Base-by-base conservation (phyloP, 2,797 vertebrate species). In the Bryconaethiops microstoma region DNA sequence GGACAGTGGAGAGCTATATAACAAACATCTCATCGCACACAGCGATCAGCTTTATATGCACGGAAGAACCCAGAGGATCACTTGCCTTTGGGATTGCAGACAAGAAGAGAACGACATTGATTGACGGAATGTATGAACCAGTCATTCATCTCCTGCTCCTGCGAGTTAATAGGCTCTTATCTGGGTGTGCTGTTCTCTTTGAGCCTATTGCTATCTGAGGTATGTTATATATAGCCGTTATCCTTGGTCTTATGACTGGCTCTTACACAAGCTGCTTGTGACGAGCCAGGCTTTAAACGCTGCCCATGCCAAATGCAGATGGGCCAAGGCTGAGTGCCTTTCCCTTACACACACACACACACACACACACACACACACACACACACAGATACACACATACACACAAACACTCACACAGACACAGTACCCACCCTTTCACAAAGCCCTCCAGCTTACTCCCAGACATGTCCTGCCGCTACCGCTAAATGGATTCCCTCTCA, bases 221-320 rank as follows among this genome's bases (percentile, higher is more conserved):
- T 84, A 85, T 50, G 86, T 89, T 93, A 93, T 92, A 90, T 93
- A 92, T 94, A 94, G 92, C 88, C 40, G 65, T 85, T 84, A 88
- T 92, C 87, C 88, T 76, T 42, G 74, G 91, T 93, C 92, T 91
- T 89, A 91, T 94, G 92, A 93, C 89, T 87, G 85, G 77, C 87
- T 91, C 91, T 91, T 92, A 89, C 88, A 92, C 88, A 88, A 88
- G 88, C 90, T 90, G 90, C 90, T 67, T 81, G 80, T 89, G 92
- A 93, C 88, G 86, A 84, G 78, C 88, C 87, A 54, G 74, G 80
- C 74, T 84, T 82, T 86, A 87, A 78, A 80, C 70, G 76, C 59
- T 88, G 86, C 79, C 48, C 76, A 87, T 92, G 90, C 88, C 92
- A 93, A 86, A 90, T 80, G 78, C 89, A 92, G 87, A 90, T 88